These are phyloP conservation scores for Dasypogon diadema DNA, from an alignment of 2,888 invertebrate genomes.

Conservation along the genomic window DNA sequence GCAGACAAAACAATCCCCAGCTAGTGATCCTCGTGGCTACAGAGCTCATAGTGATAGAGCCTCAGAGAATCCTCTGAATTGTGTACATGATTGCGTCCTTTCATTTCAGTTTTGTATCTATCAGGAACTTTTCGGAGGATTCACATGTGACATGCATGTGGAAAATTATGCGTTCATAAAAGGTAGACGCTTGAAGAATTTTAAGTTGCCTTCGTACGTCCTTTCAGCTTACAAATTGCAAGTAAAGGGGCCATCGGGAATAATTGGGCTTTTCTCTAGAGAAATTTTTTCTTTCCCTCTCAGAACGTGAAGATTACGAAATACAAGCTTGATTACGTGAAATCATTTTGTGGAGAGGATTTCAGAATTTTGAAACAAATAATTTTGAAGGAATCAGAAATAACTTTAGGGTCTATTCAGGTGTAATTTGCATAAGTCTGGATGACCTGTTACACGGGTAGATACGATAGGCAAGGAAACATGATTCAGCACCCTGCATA, in stretches of 20 bases:
- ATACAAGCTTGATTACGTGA: constrained; percentile 24
- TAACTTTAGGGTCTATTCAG: neutral
- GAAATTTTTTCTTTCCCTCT: constrained; percentile 34
- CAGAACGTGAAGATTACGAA: constrained; percentile 20
- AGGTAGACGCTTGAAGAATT: constrained; percentile 55
- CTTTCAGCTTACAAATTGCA: constrained; percentile 36
- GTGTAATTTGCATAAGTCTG: no score
- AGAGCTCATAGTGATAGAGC: constrained; percentile 1
- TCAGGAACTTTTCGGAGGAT: constrained; percentile 41
- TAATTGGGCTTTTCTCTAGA: constrained; percentile 44
- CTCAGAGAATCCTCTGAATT: constrained; percentile 39
- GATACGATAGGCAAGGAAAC: no score
- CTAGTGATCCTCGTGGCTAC: constrained; percentile 3
- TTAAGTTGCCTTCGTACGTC: constrained; percentile 48
- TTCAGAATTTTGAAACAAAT: constrained; percentile 23
- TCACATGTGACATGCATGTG: constrained; percentile 56
- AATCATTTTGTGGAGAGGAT: constrained; percentile 22
- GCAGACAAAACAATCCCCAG: constrained; percentile 18
- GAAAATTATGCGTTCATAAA: constrained; percentile 57
- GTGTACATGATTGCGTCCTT: constrained; percentile 45
- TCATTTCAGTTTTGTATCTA: constrained; percentile 44
- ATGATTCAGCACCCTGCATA: no score
- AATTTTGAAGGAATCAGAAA: neutral
- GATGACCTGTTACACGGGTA: no score
- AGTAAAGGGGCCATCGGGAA: constrained; percentile 42